A percentile compares a stretch with the other conserved stretches of the same genome.
Evolutionary conservation across 2,797 vertebrate genomes (phyloP).

Genomic region (Liasis olivaceus): DNA sequence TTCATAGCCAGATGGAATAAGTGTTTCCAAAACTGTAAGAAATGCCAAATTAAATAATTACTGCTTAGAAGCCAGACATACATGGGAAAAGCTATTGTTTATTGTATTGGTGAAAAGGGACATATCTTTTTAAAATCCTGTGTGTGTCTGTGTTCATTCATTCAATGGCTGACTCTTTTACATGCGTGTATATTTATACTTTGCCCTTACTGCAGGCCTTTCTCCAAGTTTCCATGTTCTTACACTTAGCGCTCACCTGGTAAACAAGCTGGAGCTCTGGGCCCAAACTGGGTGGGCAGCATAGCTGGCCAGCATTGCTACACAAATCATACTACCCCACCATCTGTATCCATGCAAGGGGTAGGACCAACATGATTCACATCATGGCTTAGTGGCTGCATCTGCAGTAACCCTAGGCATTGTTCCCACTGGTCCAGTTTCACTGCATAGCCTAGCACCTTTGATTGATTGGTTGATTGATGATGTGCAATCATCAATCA

Average conservation of each 20-base stretch:
- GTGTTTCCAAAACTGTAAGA: constrained; percentile 45
- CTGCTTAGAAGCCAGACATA: neutral
- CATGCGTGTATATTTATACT: neutral
- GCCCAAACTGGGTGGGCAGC: neutral
- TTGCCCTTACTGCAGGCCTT: neutral
- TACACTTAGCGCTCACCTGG: neutral
- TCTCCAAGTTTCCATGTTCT: neutral
- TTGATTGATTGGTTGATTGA: neutral
- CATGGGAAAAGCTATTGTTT: neutral
- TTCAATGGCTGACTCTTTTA: neutral
- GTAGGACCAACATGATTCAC: neutral
- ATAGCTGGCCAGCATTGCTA: neutral
- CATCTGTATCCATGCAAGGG: neutral
- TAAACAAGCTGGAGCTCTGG: neutral
- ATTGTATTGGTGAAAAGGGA: neutral
- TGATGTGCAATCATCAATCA: too few species aligned
- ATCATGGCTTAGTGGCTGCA: neutral
- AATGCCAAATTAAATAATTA: constrained; percentile 31
- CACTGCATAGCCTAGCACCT: neutral
- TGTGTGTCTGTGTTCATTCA: too few species aligned
- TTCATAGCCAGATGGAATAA: constrained; percentile 44
- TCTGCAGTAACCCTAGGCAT: neutral
- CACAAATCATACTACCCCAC: neutral
- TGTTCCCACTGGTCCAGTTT: neutral
- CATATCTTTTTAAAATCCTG: neutral